Base-by-base conservation (phyloP, 2,888 invertebrate genomes). In the Eucera pruinosa region DNA sequence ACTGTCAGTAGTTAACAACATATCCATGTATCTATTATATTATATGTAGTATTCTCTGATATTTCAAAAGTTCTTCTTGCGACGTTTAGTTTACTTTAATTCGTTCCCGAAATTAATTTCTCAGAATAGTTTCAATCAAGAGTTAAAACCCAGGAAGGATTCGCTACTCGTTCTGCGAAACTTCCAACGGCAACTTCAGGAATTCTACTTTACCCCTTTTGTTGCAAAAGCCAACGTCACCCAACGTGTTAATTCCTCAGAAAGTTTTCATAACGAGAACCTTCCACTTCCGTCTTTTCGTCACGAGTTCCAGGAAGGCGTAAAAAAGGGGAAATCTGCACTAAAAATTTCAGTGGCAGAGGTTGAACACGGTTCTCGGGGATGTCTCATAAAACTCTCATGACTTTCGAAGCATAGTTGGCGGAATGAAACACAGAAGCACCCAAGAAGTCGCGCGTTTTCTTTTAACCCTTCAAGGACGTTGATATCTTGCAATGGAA, bases 241-340 rank as follows among this genome's bases (percentile, higher is more conserved):
- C 48, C 47, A n/a, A 30, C 20, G 45, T 52, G 64, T 57, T 72
- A 75, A 72, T 72, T 65, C 45, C 50, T 54, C 39, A 39, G 45
- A 54, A 73, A 69, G 11, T 69, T 73, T 41, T 69, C 54, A 27
- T 47, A 55, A 55, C 39, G 25, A 70, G 54, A 55, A 23, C 11
- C 52, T 55, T 39, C 7, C 45, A 23, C 18, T 55, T 48, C 20
- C 43, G 27, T 27, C 9, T 20, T 1, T 20, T 18, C 20, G 54
- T 33, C 27, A 18, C 69, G 27, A 47, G 23, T 45, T 45, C 62
- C 20, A 11, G 13, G 0, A 5, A 6, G 15, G 9, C n/a, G n/a
- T n/a, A n/a, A n/a, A 60, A 18, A 39, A 23, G 13, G 54, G 18
- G 7, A 13, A 20, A n/a, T 55, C 30, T n/a, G 2, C 18, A 23